Percentiles rank a stretch among this genome's conserved stretches.
Conservation (phyloP, 2,888 invertebrate genomes). For the Xestia ashworthii region DNA sequence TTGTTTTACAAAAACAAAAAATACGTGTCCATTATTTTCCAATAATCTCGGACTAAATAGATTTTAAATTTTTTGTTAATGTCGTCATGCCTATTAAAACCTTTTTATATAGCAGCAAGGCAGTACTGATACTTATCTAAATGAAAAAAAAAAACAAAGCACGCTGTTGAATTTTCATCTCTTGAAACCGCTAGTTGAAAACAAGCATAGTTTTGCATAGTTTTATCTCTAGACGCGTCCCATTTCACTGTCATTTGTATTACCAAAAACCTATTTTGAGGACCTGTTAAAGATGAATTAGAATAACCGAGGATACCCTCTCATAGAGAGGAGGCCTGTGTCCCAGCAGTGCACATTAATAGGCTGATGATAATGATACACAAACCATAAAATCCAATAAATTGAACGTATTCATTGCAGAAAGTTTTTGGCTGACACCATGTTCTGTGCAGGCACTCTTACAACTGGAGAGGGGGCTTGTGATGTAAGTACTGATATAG, state of each 20-base stretch:
- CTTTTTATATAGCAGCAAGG: no score
- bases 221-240: background rate
- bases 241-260: background rate
- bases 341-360: no score
- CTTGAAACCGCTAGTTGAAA: background rate
- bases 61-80: no score
- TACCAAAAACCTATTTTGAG: background rate
- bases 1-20: no score
- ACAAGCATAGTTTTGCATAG: background rate
- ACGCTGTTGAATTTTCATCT: background rate
- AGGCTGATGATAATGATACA: no score
- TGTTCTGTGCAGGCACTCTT: conserved; percentile 87
- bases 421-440: conserved; percentile 78
- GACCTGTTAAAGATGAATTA: background rate
- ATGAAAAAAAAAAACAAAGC: background rate
- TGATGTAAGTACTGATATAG: conserved; percentile 75
- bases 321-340: no score
- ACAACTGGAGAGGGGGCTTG: conserved; percentile 87
- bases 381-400: background rate
- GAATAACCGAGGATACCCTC: background rate
- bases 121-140: background rate
- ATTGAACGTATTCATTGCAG: conserved; percentile 72
- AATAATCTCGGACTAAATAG: no score
- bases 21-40: no score
- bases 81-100: no score